A percentile compares a stretch with the other conserved stretches of the same genome.
phyloP scores from a whole-genome alignment of 2,113 vertebrate species.

The Phoxinus phoxinus region DNA sequence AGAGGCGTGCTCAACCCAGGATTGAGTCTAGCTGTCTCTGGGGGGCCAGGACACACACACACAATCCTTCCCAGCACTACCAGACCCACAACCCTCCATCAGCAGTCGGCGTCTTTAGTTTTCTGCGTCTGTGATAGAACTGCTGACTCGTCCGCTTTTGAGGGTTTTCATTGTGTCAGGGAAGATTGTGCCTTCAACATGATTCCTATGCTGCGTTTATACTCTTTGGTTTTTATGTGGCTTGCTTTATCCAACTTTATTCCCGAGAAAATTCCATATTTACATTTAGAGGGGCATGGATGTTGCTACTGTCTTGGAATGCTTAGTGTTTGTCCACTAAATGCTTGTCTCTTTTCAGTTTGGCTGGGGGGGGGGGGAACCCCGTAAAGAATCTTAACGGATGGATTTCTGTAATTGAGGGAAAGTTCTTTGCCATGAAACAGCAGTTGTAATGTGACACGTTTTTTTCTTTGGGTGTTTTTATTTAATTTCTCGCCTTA shows the following conservation, averaged over 20 bases:
- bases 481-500: constrained; percentile 24
- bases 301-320: constrained; percentile 41
- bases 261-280: constrained; percentile 4
- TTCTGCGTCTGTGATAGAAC: neutral
- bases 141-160: constrained; percentile 32
- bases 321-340: constrained; percentile 33
- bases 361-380: no score
- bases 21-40: constrained; percentile 61
- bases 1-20: constrained; percentile 62
- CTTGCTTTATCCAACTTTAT: constrained; percentile 27
- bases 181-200: constrained; percentile 63
- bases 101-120: constrained; percentile 55
- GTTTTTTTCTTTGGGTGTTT: constrained; percentile 31
- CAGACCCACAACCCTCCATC: constrained; percentile 26
- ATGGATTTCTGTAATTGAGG: neutral
- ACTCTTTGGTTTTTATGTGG: constrained; percentile 12
- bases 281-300: constrained; percentile 23
- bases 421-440: neutral
- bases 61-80: constrained; percentile 9
- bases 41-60: constrained; percentile 1
- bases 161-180: constrained; percentile 40
- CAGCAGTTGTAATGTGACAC: constrained; percentile 1
- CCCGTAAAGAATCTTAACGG: neutral
- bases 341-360: constrained; percentile 10
- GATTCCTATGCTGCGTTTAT: constrained; percentile 53